A percentile compares a stretch with the other conserved stretches of the same genome.
Conservation (phyloP, 2,888 invertebrate species). For the Hydrotaea cyrtoneurina region DNA sequence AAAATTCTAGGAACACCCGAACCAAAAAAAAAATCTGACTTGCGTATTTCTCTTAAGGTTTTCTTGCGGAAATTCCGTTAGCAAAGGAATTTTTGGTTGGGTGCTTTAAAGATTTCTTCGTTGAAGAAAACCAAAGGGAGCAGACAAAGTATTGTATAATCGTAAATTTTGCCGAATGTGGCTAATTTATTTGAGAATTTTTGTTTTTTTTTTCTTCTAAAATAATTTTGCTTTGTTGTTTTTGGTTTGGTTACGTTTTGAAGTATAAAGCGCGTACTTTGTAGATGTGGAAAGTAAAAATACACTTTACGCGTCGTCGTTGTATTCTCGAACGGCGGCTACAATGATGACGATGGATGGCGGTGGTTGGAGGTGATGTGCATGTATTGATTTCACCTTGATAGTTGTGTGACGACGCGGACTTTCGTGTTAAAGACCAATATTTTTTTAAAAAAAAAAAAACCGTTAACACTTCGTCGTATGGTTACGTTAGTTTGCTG, state of each 20-base stretch:
- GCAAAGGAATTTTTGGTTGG: neutral
- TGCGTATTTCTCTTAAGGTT: conserved; percentile 26
- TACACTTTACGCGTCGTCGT: conserved; percentile 23
- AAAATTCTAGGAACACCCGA: conserved; percentile 59
- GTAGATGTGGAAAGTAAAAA: conserved; percentile 10
- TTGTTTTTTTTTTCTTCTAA: conserved; percentile 3
- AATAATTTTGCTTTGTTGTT: conserved; percentile 13
- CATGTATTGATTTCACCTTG: conserved; percentile 65
- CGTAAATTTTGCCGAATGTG: conserved; percentile 23
- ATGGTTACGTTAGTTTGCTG: neutral
- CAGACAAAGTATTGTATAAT: conserved; percentile 25
- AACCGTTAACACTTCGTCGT: conserved; percentile 23
- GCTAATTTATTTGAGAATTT: conserved; percentile 11
- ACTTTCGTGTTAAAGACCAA: conserved; percentile 36
- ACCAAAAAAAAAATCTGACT: neutral
- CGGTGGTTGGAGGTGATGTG: neutral
- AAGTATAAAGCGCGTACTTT: conserved; percentile 32
- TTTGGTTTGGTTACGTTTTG: conserved; percentile 43
- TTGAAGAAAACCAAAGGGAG: neutral
- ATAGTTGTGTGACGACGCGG: conserved; percentile 57
- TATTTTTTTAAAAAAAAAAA: conserved; percentile 12
- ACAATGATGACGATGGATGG: neutral
- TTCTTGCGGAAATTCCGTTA: conserved; percentile 32
- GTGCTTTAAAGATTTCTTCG: neutral
- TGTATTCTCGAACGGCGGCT: neutral